Percentiles rank a stretch among this genome's conserved stretches.
Evolutionary conservation across 2,888 invertebrate genomes (phyloP).

Genomic region (Hemaris fuciformis): DNA sequence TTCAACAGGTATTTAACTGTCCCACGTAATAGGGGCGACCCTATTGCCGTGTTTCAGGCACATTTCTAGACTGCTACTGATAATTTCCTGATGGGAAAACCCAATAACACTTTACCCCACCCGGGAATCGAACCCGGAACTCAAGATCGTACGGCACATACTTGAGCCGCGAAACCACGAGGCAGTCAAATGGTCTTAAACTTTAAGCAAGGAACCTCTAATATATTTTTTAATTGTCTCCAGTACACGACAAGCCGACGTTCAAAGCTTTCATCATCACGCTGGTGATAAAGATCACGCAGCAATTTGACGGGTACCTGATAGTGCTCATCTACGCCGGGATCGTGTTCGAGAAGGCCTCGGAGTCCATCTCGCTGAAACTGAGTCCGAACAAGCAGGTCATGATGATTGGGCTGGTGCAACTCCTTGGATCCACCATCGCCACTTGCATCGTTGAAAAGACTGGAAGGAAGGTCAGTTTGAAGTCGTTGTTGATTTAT

Average conservation of each 20-base stretch:
- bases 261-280: constrained; percentile 73
- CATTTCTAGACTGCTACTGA: too few relatives aligned
- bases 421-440: constrained; percentile 61
- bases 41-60: too few relatives aligned
- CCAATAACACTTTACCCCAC: too few relatives aligned
- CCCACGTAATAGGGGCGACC: too few relatives aligned
- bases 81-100: too few relatives aligned
- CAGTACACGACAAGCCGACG: constrained; percentile 66
- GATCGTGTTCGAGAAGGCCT: constrained; percentile 63
- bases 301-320: constrained; percentile 74
- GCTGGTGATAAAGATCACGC: constrained; percentile 67
- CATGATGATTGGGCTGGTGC: constrained; percentile 68
- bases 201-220: too few relatives aligned
- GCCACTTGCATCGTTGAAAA: constrained; percentile 71
- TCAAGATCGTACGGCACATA: too few relatives aligned
- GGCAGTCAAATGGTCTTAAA: too few relatives aligned
- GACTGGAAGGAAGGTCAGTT: constrained; percentile 69
- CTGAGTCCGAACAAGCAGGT: constrained; percentile 73
- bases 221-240: too few relatives aligned
- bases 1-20: too few relatives aligned
- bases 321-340: constrained; percentile 73
- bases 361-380: constrained; percentile 53
- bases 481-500: neutral
- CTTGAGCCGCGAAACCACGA: too few relatives aligned
- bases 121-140: too few relatives aligned